phyloP scores from a whole-genome alignment of 2,888 invertebrate genomes.

The Thera britannica region DNA sequence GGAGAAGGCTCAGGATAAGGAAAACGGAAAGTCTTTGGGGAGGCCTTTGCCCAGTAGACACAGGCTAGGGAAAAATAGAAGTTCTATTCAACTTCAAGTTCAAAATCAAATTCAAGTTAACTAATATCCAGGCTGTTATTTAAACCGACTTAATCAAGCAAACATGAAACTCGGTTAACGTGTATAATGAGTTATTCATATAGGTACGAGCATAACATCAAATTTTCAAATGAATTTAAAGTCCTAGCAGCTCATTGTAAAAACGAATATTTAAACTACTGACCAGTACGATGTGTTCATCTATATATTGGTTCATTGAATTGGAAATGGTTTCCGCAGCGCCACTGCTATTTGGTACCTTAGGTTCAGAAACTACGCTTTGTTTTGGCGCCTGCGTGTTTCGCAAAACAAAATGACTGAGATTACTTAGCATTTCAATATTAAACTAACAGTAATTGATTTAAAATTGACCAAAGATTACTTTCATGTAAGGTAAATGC shows the following conservation, averaged over 20 bases:
- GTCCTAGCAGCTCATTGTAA: not conserved
- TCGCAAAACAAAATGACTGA: constrained; percentile 24
- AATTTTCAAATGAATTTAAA: not conserved
- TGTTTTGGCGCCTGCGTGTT: constrained; percentile 59
- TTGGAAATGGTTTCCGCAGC: constrained; percentile 3
- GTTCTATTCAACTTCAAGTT: too few relatives aligned
- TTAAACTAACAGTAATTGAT: constrained; percentile 7
- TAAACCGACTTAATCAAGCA: not conserved
- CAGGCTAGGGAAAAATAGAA: too few relatives aligned
- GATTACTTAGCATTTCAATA: constrained; percentile 7
- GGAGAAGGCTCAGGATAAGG: too few relatives aligned
- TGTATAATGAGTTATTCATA: not conserved
- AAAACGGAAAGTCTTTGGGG: too few relatives aligned
- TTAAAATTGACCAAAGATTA: constrained; percentile 24
- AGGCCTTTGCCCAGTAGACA: too few relatives aligned
- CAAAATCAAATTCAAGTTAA: too few relatives aligned
- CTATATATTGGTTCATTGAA: not conserved
- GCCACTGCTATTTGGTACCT: constrained; percentile 30
- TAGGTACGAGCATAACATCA: too few relatives aligned
- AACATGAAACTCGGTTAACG: not conserved
- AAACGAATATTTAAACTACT: not conserved
- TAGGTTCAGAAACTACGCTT: constrained; percentile 47
- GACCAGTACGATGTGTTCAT: not conserved
- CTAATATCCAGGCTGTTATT: too few relatives aligned
- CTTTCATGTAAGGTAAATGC: constrained; percentile 47